Evolutionary conservation across 2,113 vertebrate genomes (phyloP).

Genomic region (Etia nguti): DNA sequence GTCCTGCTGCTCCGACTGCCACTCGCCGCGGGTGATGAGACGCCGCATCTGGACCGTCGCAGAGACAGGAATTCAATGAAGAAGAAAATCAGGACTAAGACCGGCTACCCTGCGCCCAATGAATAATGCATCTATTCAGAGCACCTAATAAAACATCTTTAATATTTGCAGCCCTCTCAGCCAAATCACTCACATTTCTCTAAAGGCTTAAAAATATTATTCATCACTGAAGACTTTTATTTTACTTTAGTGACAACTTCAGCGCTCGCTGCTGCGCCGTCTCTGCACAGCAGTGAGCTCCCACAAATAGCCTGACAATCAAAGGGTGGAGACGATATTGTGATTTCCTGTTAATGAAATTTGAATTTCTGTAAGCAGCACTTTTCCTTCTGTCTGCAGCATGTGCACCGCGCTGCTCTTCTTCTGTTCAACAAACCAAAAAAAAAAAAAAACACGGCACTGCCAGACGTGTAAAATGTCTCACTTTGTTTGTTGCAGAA

Average conservation of each 20-base stretch:
- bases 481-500: neutral
- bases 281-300: neutral
- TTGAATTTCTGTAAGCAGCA: constrained; percentile 16
- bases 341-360: neutral
- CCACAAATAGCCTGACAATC: neutral
- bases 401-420: neutral
- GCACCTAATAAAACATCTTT: neutral
- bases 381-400: neutral
- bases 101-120: neutral
- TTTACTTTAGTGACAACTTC: neutral
- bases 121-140: neutral
- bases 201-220: neutral
- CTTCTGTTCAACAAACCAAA: neutral
- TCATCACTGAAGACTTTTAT: neutral
- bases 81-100: neutral
- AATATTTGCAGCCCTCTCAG: neutral
- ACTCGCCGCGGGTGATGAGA: constrained; percentile 90
- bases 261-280: neutral
- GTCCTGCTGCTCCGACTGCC: constrained; percentile 97
- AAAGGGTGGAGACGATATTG: neutral
- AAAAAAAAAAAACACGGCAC: neutral
- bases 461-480: neutral
- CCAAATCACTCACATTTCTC: neutral
- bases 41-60: constrained; percentile 81
- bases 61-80: neutral